Percentiles rank a stretch among this genome's conserved stretches.
Evolutionary conservation across 2,797 vertebrate species (phyloP).

Genomic region (Microctenopoma steveboyesi): DNA sequence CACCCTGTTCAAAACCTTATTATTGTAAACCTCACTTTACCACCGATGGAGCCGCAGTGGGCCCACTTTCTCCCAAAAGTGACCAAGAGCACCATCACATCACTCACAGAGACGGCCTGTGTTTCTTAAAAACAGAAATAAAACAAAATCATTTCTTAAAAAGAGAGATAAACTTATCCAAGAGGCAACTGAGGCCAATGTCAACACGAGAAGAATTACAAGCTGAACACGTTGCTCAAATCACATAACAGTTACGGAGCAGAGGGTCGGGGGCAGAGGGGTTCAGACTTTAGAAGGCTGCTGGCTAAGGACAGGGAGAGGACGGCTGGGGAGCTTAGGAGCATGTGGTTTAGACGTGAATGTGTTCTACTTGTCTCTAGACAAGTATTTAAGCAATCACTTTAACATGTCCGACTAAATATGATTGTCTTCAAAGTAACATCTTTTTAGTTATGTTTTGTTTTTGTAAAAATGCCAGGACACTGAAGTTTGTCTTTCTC

Average conservation of each 20-base stretch:
- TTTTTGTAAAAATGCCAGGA: conserved; percentile 82
- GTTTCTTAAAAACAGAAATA: conserved; percentile 63
- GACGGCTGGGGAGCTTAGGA: conserved; percentile 75
- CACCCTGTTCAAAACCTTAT: conserved; percentile 69
- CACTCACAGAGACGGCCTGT: conserved; percentile 74
- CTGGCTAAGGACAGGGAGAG: conserved; percentile 66
- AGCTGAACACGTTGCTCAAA: conserved; percentile 85
- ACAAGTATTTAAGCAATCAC: conserved; percentile 84
- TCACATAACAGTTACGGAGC: conserved; percentile 87
- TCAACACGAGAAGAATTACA: conserved; percentile 87
- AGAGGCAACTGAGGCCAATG: conserved; percentile 87
- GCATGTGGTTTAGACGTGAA: conserved; percentile 78
- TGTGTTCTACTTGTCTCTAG: conserved; percentile 80
- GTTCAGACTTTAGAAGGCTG: conserved; percentile 75
- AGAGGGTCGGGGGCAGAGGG: conserved; percentile 63
- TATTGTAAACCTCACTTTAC: conserved; percentile 71
- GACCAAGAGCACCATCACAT: conserved; percentile 71
- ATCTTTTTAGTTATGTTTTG: conserved; percentile 76
- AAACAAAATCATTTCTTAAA: conserved; percentile 57
- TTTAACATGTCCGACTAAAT: conserved; percentile 86
- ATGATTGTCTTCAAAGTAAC: conserved; percentile 94
- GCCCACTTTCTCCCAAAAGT: conserved; percentile 54
- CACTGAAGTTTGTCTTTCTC: conserved; percentile 74
- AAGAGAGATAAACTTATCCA: conserved; percentile 83
- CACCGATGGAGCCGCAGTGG: conserved; percentile 44